Evolutionary conservation across 2,113 vertebrate species (phyloP), one percentile per base, ranked within the genome.

Genomic region (Jaculus jaculus): DNA sequence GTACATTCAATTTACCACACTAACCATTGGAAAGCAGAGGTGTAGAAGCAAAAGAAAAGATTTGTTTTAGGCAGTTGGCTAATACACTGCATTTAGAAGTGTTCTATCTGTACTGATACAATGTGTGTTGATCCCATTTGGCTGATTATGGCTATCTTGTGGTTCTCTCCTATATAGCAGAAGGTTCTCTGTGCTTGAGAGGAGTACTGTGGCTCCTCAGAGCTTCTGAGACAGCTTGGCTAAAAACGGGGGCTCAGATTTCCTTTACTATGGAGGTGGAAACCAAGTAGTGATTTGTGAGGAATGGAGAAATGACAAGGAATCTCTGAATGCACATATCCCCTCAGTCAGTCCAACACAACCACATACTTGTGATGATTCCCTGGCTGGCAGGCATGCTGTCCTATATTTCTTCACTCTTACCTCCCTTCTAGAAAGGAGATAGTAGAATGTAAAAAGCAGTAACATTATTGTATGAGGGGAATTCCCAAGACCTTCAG

Each of bases 351-450:
- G 23, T 20, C 26, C 89, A 0, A 3, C 10, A 21, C 23, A 12
- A 2, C 2, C 13, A 17, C 32, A 34, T 26, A 51, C 1, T 28
- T 8, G 28, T 11, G 16, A 11, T 9, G 4, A 1, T 2, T 17
- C 28, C n/a, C 4, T 3, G 42, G 30, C 23, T 9, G 9, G 34
- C 15, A 65, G 20, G 13, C 5, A 17, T 11, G 17, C 15, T 16
- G 28, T 30, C 0, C 3, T 6, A 13, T 1, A 30, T 5, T 34
- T n/a, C 0, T 17, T 6, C 42, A 61, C 21, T 11, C 16, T 10
- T 20, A 32, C 30, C 37, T 5, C 39, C 51, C 6, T 47, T 17
- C n/a, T 5, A 9, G 61, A 72, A 93, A 34, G 34, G 11, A 79
- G 58, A n/a, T n/a, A 68, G 16, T 3, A 4, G 2, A 58, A 18